Percentiles rank a stretch among this genome's conserved stretches.
Conservation (phyloP, 2,797 vertebrate species). For the Caiman crocodilus region DNA sequence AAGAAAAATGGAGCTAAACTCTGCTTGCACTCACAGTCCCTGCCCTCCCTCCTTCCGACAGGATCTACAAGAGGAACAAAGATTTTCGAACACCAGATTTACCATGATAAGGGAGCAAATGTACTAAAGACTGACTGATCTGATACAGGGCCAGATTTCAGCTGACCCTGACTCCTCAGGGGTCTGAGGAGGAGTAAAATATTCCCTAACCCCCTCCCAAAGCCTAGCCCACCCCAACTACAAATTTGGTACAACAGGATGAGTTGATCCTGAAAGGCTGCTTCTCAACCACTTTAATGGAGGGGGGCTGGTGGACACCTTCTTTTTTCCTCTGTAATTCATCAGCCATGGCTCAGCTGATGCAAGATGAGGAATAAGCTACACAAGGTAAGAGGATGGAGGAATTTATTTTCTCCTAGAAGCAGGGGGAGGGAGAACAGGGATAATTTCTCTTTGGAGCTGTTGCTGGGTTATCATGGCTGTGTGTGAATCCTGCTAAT, state of each 20-base stretch:
- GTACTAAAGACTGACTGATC: not conserved
- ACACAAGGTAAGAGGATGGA: not conserved
- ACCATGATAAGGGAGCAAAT: not conserved
- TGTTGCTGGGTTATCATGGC: not conserved
- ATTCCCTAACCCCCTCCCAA: not conserved
- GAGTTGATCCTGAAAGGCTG: too few species aligned
- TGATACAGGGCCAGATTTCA: not conserved
- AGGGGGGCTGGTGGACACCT: not conserved
- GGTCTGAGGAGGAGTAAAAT: not conserved
- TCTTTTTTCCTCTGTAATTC: not conserved
- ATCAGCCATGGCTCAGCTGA: not conserved
- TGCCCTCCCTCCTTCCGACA: not conserved
- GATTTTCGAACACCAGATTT: not conserved
- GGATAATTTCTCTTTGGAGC: not conserved
- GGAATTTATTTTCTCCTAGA: not conserved
- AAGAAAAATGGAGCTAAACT: not conserved
- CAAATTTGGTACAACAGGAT: not conserved
- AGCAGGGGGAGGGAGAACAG: not conserved
- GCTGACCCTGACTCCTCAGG: not conserved
- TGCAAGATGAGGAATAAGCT: not conserved
- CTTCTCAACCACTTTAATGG: not conserved
- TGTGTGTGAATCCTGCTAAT: not conserved
- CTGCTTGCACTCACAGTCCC: not conserved
- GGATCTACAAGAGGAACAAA: not conserved
- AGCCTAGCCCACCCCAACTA: not conserved